Evolutionary conservation across 2,797 vertebrate species (phyloP), one percentile per base, ranked within the genome.

Genomic region (Enteromius treurensis): DNA sequence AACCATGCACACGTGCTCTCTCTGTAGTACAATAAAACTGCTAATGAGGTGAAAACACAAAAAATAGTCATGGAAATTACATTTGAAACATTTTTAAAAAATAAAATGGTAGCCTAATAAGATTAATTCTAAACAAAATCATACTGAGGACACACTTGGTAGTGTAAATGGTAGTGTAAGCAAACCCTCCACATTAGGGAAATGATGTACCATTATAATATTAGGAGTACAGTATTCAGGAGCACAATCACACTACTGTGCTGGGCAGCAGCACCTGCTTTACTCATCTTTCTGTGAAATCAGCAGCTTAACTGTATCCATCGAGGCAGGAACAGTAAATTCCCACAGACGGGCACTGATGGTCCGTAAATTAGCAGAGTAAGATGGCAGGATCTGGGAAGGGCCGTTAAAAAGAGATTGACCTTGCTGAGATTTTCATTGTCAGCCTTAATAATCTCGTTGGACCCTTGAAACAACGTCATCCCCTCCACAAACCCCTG

Each of bases 381-480:
- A 32, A 81, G 79, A 82, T 86, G 71, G 80, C 62, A 60, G 42
- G 42, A 74, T 76, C 82, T 70, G 45, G 78, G 70, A 71, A 51
- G 45, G 69, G 64, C 82, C 60, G 58, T 87, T 86, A 81, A 79
- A 84, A 80, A 77, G 70, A 81, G 42, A 80, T 51, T 71, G 73
- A 82, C 71, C 85, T 80, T 69, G 83, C 49, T 79, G 64, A 51
- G 69, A 80, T 80, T 67, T 62, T 69, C 81, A 47, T 60, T 84
- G 74, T 79, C 77, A 82, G 60, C 77, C 84, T 70, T 79, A 84
- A 85, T 79, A 70, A 74, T 82, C 58, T 71, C 51, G 64, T 79
- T 65, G 76, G 65, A 81, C 77, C 78, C 82, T 85, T 77, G 80
- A 11, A 82, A 81, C 64, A 82, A 55, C 53, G 26, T 42, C 37